phyloP scores from a whole-genome alignment of 35 echinoderm and acorn worm species.

The Heliocidaris tuberculata region DNA sequence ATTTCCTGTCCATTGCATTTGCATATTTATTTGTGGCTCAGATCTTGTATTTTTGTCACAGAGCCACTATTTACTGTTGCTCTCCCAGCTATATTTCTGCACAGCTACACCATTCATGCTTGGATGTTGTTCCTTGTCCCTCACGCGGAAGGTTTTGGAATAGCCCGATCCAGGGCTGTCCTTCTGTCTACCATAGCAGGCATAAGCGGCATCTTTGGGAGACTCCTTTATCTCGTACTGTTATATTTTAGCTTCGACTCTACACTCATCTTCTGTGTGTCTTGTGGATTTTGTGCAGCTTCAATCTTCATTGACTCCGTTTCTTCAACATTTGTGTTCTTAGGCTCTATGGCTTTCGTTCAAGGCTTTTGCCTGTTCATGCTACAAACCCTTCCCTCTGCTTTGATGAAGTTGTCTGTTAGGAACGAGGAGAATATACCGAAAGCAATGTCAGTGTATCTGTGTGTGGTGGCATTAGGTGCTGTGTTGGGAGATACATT shows the following conservation, averaged over 20 bases:
- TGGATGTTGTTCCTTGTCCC: constrained; percentile 19
- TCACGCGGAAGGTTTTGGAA: neutral
- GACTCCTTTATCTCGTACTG: neutral
- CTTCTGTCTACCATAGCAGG: neutral
- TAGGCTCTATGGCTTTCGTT: neutral
- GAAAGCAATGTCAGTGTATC: neutral
- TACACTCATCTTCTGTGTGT: neutral
- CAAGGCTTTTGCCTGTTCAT: neutral
- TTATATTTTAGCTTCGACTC: neutral
- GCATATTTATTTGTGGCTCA: neutral
- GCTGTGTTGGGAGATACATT: neutral
- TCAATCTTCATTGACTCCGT: neutral
- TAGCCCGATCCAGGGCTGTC: neutral
- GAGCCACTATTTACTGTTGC: neutral
- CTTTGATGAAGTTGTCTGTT: neutral
- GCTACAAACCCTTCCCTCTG: neutral
- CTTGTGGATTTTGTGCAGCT: neutral
- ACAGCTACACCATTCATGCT: neutral
- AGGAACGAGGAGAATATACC: neutral
- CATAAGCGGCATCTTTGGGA: neutral
- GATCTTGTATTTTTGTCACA: neutral
- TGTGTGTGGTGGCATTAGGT: neutral
- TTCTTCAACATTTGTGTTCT: neutral
- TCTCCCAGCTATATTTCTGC: neutral
- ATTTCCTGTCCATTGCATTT: neutral